Percentiles rank a stretch among this genome's conserved stretches.
phyloP scores from a whole-genome alignment of 2,113 vertebrate species.

The Vulpes vulpes region DNA sequence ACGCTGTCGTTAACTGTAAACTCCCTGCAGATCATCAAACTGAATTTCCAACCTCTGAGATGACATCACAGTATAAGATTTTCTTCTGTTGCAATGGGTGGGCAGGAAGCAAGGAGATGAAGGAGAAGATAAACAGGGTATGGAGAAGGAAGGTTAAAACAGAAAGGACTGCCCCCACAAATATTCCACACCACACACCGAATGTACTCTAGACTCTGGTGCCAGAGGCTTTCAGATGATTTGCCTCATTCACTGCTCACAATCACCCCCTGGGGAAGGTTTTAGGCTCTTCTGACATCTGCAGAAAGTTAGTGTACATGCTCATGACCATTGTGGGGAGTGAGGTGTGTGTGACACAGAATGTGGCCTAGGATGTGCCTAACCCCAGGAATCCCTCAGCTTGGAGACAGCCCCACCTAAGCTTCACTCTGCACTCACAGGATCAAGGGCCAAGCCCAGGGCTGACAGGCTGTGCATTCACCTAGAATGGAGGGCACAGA shows the following conservation, averaged over 20 bases:
- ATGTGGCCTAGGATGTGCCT: no score
- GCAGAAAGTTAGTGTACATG: not conserved
- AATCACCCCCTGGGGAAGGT: not conserved
- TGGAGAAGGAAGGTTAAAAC: not conserved
- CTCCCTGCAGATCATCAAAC: no score
- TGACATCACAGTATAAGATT: not conserved
- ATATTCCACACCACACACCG: not conserved
- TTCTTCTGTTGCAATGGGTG: not conserved
- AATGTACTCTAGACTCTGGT: fast-evolving
- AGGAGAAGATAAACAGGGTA: not conserved
- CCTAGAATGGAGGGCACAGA: no score
- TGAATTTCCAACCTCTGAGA: not conserved
- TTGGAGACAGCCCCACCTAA: not conserved
- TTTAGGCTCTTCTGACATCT: not conserved
- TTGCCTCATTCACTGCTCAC: fast-evolving
- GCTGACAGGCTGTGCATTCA: no score
- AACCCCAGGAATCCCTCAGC: no score
- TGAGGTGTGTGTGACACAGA: not conserved
- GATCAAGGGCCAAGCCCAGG: not conserved
- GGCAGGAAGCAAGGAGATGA: no score
- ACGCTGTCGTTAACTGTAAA: not conserved
- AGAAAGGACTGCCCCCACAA: not conserved
- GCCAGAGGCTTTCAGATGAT: fast-evolving
- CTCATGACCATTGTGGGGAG: no score
- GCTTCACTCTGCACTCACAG: not conserved